Evolutionary conservation across 2,888 invertebrate genomes (phyloP), one percentile per base, ranked within the genome.

Genomic region (Noctua pronuba): DNA sequence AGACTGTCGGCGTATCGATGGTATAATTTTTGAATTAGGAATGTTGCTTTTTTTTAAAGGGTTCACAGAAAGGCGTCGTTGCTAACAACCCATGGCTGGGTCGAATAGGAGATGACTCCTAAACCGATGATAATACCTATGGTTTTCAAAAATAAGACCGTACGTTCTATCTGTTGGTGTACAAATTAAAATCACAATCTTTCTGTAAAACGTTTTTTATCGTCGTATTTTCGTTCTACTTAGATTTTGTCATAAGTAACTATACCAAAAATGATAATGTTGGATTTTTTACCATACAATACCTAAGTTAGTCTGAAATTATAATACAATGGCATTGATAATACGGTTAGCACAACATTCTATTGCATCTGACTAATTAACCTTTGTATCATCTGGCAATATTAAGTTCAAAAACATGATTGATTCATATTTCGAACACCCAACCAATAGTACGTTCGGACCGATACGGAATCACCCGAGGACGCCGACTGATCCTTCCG

Each of bases 401-500:
- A 74, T 67, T 49, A 16, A 65, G 46, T 65, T 79, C 46, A 74
- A 86, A 84, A 69, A 13, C 64, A 69, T 85, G 76, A 86, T 88
- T 81, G 80, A 86, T 88, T 82, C 65, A 82, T 73, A 84, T 81
- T 86, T 84, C 55, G 67, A 84, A 84, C 58, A 31, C 69, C n/a
- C 77, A 62, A 65, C 80, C 72, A 75, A 84, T 85, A 79, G 70
- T 77, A 72, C 31, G 49, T 41, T 38, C 58, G 18, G 62, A 28
- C 77, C 62, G 73, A 86, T 82, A 83, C 79, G 67, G 81, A 74
- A 70, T 83, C 79, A 76, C 65, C 84, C 82, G 87, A 87, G 86
- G 75, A 86, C 86, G 83, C 88, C 88, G 91, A 90, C 91, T 91
- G 92, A 94, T 94, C 90, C 93, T 93, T 93, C 93, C 94, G 94